Conservation (phyloP, 2,888 invertebrate genomes). For the Spatulosminthurus flaviceps region DNA sequence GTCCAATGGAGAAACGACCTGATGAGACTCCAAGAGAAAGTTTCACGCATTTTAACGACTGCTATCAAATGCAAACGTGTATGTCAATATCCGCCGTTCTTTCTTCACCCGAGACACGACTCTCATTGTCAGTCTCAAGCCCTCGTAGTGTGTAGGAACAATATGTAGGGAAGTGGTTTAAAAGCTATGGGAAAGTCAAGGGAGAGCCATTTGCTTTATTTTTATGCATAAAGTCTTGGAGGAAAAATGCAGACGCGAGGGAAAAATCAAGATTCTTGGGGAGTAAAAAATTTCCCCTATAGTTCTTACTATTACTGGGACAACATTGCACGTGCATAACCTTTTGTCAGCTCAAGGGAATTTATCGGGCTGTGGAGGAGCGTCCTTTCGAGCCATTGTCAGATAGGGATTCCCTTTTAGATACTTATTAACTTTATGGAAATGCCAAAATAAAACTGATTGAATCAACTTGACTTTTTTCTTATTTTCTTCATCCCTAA, state of each 20-base stretch:
- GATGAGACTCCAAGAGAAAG: constrained; percentile 21
- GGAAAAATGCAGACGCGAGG: background rate
- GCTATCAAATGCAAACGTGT: constrained; percentile 12
- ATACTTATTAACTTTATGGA: too few relatives aligned
- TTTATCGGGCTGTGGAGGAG: too few relatives aligned
- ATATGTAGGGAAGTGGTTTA: too few relatives aligned
- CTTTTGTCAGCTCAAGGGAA: background rate
- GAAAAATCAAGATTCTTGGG: background rate
- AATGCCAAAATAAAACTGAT: too few relatives aligned
- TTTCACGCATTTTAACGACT: constrained; percentile 31
- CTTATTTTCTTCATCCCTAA: too few relatives aligned
- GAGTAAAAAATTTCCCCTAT: background rate
- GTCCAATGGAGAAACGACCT: constrained; percentile 10
- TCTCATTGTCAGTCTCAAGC: background rate
- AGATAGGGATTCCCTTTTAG: too few relatives aligned
- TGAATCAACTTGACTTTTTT: too few relatives aligned
- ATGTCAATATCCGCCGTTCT: constrained; percentile 6
- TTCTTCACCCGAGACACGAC: background rate
- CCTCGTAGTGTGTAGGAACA: too few relatives aligned
- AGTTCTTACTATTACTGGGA: background rate
- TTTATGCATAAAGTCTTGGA: too few relatives aligned
- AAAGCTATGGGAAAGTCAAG: too few relatives aligned
- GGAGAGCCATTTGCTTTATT: too few relatives aligned
- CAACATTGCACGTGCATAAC: background rate
- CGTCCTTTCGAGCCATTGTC: too few relatives aligned